These are phyloP conservation scores for Sinocyclocheilus rhinocerous DNA, from an alignment of 2,113 vertebrate species.

Conservation along the genomic window DNA sequence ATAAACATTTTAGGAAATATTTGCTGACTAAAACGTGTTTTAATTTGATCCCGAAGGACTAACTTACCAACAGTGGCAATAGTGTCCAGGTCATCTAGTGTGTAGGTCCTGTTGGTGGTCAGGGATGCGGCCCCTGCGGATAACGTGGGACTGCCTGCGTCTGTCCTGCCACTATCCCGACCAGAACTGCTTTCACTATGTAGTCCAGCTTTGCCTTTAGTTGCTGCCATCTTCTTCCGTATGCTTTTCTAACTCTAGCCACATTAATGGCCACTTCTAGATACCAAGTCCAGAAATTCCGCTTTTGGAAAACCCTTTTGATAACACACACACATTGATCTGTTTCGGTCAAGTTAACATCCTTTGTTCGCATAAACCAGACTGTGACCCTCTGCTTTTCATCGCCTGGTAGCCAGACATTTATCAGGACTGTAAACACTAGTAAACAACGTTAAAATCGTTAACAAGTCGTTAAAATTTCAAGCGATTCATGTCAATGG, in stretches of 20 bases:
- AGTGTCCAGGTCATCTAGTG: conserved; percentile 85
- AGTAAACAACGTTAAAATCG: too few species aligned
- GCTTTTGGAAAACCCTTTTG: conserved; percentile 25
- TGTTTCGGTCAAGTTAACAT: conserved; percentile 30
- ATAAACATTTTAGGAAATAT: neutral
- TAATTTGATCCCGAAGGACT: neutral
- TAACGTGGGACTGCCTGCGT: conserved; percentile 53
- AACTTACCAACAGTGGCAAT: conserved; percentile 88
- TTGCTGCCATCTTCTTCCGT: conserved; percentile 72
- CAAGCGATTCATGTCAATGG: neutral
- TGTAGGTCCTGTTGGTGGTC: conserved; percentile 63
- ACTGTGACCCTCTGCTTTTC: neutral
- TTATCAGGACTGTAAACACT: neutral
- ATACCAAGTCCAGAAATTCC: conserved; percentile 19
- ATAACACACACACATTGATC: conserved; percentile 28
- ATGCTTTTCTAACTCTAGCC: neutral
- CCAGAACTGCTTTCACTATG: conserved; percentile 66
- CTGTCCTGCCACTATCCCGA: conserved; percentile 65
- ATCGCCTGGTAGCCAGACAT: conserved; percentile 3
- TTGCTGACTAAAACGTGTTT: neutral
- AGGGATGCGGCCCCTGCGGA: conserved; percentile 62
- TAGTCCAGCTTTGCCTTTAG: conserved; percentile 66
- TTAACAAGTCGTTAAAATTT: neutral
- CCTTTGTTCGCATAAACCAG: conserved; percentile 49
- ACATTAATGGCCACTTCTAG: conserved; percentile 5